Evolutionary conservation across 2,113 vertebrate species (phyloP).

Genomic region (Sciurus niger): DNA sequence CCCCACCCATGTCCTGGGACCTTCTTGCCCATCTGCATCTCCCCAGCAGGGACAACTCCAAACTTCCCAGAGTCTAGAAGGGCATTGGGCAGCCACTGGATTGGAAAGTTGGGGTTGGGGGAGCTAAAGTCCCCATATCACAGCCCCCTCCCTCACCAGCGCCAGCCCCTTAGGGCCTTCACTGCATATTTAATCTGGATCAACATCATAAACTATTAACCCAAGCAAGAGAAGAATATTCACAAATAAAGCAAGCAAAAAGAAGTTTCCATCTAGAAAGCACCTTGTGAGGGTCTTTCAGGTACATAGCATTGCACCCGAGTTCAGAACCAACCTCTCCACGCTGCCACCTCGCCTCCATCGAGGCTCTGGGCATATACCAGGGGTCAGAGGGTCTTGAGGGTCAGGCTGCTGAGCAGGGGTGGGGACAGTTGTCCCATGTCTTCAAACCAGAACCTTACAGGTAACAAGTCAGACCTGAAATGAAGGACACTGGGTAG

Average conservation of each 20-base stretch:
- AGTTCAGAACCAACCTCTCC: background rate
- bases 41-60: background rate
- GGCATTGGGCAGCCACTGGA: rapidly evolving
- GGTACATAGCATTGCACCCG: background rate
- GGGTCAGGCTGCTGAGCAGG: background rate
- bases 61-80: background rate
- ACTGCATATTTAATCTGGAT: background rate
- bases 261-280: conserved; percentile 47
- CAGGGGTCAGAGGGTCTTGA: background rate
- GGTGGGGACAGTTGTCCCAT: background rate
- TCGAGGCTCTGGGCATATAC: background rate
- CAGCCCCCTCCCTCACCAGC: too few relatives aligned
- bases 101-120: background rate
- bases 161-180: background rate
- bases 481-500: background rate
- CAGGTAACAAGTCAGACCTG: conserved; percentile 55
- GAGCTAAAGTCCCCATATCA: background rate
- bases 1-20: too few relatives aligned
- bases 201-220: background rate
- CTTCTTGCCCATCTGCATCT: background rate
- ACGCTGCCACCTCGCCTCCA: background rate
- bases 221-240: background rate
- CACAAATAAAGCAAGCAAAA: conserved; percentile 14
- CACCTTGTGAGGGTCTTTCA: background rate
- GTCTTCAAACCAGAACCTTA: background rate